Evolutionary conservation across 2,888 invertebrate species (phyloP), one percentile per base, ranked within the genome.

Genomic region (Himalopsyche kuldschensis): DNA sequence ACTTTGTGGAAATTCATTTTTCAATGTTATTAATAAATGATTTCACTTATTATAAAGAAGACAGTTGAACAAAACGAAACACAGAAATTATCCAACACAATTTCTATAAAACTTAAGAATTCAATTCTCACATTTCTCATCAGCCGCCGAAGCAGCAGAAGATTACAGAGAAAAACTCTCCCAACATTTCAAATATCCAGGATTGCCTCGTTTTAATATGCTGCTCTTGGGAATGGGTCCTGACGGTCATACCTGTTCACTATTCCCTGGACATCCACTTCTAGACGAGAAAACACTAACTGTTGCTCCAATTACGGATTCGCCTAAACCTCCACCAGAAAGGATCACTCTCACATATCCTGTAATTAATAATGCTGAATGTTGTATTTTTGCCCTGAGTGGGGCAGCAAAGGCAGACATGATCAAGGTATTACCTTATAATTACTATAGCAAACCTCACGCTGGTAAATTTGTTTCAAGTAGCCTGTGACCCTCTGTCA

Each of bases 241-340:
- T 0, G 99, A 99, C 89, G 99, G 99, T 0, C 99, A 99, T 90
- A 99, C 99, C 0, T 98, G 98, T 88, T 99, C 99, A 0, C 90
- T 99, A 20, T 99, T 99, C 90, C 99, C 99, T 0, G 94, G 93
- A 0, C 97, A 97, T 89, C 89, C 90, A 0, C 89, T 95, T 8
- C 90, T 97, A 1, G 88, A 93, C 0, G 96, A 96, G 88, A 91
- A 89, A 0, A 89, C 89, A 0, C 89, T 93, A 77, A 94, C 96
- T 91, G 95, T 99, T 3, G 96, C 97, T 10, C 91, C 96, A 0
- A 96, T 99, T 84, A 94, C 93, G 0, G 97, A 99, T 90, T 98
- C 99, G 0, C 99, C 99, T 0, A 99, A 99, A 89, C 98, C 98
- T 24, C 99, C 99, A 0, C 95, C 97, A 0, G 92, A 93, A 76